These are phyloP conservation scores for Nomada fabriciana DNA, from an alignment of 2,888 invertebrate genomes.

Conservation along the genomic window DNA sequence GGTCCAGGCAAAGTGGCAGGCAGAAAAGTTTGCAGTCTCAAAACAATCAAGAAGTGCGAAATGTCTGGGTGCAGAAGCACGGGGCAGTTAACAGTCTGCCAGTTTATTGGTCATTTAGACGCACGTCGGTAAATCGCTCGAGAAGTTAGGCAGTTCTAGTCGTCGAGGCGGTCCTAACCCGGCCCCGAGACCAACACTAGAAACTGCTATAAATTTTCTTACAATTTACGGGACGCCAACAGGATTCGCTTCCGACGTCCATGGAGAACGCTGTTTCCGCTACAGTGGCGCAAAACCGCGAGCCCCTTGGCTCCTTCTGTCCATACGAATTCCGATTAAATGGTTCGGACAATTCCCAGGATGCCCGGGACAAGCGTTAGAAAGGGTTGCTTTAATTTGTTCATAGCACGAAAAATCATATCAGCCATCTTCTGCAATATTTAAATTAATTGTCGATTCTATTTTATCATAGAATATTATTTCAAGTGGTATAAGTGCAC, in stretches of 20 bases:
- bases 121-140: constrained; percentile 63
- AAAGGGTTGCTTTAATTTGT: too few relatives aligned
- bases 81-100: constrained; percentile 16
- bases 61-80: background rate
- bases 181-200: constrained; percentile 58
- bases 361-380: too few relatives aligned
- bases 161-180: constrained; percentile 54
- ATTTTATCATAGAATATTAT: too few relatives aligned
- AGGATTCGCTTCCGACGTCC: constrained; percentile 44
- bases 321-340: background rate
- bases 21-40: background rate
- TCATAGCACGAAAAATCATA: too few relatives aligned
- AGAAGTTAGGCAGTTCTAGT: constrained; percentile 64
- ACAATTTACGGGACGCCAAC: constrained; percentile 69
- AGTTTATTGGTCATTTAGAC: constrained; percentile 64
- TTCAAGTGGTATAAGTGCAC: background rate
- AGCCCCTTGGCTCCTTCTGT: constrained; percentile 12
- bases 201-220: constrained; percentile 71
- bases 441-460: too few relatives aligned
- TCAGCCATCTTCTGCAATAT: too few relatives aligned
- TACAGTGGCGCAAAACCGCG: constrained; percentile 12
- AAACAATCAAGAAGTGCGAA: constrained; percentile 11
- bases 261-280: constrained; percentile 33
- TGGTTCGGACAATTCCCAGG: too few relatives aligned
- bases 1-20: background rate